Evolutionary conservation across 2,113 vertebrate genomes (phyloP).

Genomic region (Microtus ochrogaster): DNA sequence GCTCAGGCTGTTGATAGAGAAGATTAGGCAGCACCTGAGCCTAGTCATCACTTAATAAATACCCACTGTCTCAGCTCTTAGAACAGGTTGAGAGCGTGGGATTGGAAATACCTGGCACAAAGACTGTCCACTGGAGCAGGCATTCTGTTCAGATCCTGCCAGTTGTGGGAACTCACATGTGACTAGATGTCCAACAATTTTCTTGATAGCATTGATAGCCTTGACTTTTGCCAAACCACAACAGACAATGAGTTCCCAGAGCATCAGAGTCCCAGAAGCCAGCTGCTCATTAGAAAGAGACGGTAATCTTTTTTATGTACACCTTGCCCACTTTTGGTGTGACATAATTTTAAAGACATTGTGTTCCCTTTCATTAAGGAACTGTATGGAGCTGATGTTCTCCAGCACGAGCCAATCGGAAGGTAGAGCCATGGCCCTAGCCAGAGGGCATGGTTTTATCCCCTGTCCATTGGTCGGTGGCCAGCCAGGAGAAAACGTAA

Average conservation of each 20-base stretch:
- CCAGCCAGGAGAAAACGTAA: fast-evolving
- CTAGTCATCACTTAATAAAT: neutral
- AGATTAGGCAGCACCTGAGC: no score
- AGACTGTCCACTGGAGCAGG: fast-evolving
- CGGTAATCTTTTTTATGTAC: slow-evolving; percentile 61
- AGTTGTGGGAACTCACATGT: fast-evolving
- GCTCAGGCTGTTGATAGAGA: no score
- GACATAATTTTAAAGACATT: slow-evolving; percentile 25
- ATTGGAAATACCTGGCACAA: neutral
- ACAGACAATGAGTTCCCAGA: fast-evolving
- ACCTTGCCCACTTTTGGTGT: slow-evolving; percentile 55
- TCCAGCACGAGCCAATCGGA: no score
- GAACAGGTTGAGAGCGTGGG: fast-evolving
- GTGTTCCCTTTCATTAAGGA: neutral
- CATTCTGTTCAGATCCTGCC: no score
- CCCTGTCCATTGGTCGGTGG: fast-evolving
- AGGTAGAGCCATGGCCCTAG: fast-evolving
- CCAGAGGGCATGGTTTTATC: fast-evolving
- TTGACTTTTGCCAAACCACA: neutral
- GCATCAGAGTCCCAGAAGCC: fast-evolving
- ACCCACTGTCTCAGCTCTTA: neutral
- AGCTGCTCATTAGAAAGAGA: slow-evolving; percentile 63
- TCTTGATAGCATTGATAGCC: no score
- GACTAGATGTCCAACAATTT: neutral
- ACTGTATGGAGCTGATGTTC: neutral